A percentile compares a stretch with the other conserved stretches of the same genome.
Conservation (phyloP, 2,113 vertebrate species). For the Stictonetta naevosa region DNA sequence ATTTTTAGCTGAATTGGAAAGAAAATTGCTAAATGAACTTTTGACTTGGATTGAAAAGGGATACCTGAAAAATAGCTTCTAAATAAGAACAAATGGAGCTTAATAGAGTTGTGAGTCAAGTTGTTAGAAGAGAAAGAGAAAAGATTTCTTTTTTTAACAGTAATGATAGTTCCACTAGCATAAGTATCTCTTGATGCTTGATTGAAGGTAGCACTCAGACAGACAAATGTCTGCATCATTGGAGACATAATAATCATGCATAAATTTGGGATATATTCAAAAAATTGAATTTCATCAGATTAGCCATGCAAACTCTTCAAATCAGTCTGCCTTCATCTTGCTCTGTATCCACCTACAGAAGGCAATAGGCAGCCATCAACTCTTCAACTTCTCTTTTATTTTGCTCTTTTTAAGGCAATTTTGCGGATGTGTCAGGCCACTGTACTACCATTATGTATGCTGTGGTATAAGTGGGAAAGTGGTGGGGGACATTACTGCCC, state of each 20-base stretch:
- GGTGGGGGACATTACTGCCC: neutral
- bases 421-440: neutral
- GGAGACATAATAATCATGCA: neutral
- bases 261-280: neutral
- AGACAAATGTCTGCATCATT: neutral
- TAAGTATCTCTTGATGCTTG: neutral
- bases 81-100: constrained; percentile 28
- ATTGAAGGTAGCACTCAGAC: constrained; percentile 20
- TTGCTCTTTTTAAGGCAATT: neutral
- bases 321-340: neutral
- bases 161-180: constrained; percentile 6
- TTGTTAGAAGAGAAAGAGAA: neutral
- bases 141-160: constrained; percentile 5
- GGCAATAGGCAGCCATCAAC: neutral
- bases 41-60: neutral
- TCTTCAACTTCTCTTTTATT: neutral
- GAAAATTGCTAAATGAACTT: neutral
- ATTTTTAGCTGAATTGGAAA: neutral
- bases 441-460: neutral
- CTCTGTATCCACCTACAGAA: neutral
- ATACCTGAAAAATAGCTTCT: constrained; percentile 2
- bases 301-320: constrained; percentile 12
- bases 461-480: neutral
- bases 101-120: neutral
- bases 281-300: neutral